Percentiles rank a stretch among this genome's conserved stretches.
phyloP scores from a whole-genome alignment of 2,113 vertebrate genomes.

The Macroglossus sobrinus region DNA sequence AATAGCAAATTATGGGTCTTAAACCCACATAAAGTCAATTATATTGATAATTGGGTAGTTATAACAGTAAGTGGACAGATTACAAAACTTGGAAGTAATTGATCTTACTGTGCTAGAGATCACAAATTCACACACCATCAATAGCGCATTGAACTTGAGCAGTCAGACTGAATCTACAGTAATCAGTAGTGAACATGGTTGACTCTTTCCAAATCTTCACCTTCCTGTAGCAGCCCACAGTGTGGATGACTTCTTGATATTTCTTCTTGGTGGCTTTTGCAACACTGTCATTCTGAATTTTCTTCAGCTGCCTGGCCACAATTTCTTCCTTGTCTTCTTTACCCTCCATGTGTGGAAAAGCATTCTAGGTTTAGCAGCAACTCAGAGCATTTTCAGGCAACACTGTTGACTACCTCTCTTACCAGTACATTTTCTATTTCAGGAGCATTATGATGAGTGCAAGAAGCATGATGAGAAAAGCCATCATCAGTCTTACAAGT shows the following conservation, averaged over 20 bases:
- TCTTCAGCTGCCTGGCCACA: neutral
- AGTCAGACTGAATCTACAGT: neutral
- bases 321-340: neutral
- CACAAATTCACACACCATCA: neutral
- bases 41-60: neutral
- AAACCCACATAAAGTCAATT: neutral
- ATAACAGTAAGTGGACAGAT: neutral
- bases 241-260: neutral
- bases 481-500: neutral
- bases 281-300: neutral
- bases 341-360: neutral
- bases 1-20: neutral
- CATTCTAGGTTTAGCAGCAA: neutral
- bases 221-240: neutral
- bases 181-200: neutral
- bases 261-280: neutral
- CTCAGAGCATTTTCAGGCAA: neutral
- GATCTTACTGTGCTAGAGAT: neutral
- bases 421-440: neutral
- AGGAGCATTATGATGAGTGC: neutral
- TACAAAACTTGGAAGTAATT: neutral
- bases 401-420: neutral
- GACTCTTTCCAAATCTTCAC: neutral
- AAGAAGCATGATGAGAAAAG: neutral
- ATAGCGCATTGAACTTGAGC: neutral